Evolutionary conservation across 2,888 invertebrate genomes (phyloP).

Genomic region (Eurois occulta): DNA sequence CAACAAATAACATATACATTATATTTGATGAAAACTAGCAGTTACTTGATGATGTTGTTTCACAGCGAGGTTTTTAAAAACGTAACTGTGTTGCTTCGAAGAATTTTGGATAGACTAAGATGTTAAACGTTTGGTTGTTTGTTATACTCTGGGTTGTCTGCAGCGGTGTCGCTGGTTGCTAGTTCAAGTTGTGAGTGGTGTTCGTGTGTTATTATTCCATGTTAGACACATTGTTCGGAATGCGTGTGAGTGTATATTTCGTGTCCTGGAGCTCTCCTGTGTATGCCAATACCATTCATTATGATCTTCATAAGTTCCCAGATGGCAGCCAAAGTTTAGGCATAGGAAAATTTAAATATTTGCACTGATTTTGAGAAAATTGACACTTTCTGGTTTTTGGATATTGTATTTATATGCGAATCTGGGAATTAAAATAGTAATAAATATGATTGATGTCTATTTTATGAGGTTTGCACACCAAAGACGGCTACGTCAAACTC

Average conservation of each 20-base stretch:
- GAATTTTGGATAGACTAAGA: conserved; percentile 44
- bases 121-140: conserved; percentile 46
- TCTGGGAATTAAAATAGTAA: conserved; percentile 44
- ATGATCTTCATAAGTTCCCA: conserved; percentile 53
- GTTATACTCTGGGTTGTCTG: conserved; percentile 63
- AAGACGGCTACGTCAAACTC: conserved; percentile 1
- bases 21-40: conserved; percentile 30
- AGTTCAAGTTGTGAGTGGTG: conserved; percentile 60
- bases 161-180: conserved; percentile 53
- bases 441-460: conserved; percentile 17
- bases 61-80: conserved; percentile 4
- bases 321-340: conserved; percentile 52
- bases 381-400: conserved; percentile 29
- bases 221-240: conserved; percentile 59
- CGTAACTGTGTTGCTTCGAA: conserved; percentile 26
- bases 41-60: conserved; percentile 24
- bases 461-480: conserved; percentile 19
- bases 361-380: conserved; percentile 48
- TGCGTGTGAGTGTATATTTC: conserved; percentile 54
- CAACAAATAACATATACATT: conserved; percentile 22
- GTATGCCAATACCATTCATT: conserved; percentile 44
- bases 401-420: conserved; percentile 38
- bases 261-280: conserved; percentile 72
- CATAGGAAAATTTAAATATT: conserved; percentile 44
- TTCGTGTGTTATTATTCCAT: conserved; percentile 71